Base-by-base conservation (phyloP, 2,113 vertebrate genomes). In the Oryzias melastigma region DNA sequence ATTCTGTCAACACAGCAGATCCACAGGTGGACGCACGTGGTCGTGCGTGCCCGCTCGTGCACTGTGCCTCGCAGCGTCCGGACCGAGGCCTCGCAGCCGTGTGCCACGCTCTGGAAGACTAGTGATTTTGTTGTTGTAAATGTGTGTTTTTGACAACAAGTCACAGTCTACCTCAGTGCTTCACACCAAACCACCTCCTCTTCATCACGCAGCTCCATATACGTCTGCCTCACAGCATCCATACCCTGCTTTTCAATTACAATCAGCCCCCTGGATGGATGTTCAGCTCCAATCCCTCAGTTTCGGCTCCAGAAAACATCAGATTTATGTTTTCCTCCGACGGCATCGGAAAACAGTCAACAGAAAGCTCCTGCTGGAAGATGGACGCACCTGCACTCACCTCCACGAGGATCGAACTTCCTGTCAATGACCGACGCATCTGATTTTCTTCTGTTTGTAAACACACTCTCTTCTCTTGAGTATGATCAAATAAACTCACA, bases 81-180 rank as follows among this genome's bases (percentile, higher is more conserved):
- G 7, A 27, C 25, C 6, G 25, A 27, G 50, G 43, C 7, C 24
- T 18, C 7, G 1, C 12, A 16, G 22, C n/a, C 14, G 79, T 65
- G 88, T 41, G 67, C 51, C 67, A 8, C 69, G 10, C 17, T 63
- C 75, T 90, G 88, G 88, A 90, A 90, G 88, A 90, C 88, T 90
- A 90, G 88, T 90, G 88, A 90, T 90, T 90, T 90, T 90, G 88
- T 90, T 90, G 88, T 90, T 90, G 77, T 88, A 71, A 76, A 51
- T 75, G 75, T 43, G 74, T 15, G 18, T 66, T 81, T 74, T 68
- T 61, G 85, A 90, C 88, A 90, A 90, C 88, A 90, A 87, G 80
- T 90, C 88, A 62, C 86, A 85, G 88, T 90, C 88, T 90, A 68
- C 88, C 86, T 90, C 85, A 87, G 50, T 45, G 83, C 61, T 76